Evolutionary conservation across 1,140 invertebrate species (phyloP).

Genomic region (Meloidogyne chitwoodi): DNA sequence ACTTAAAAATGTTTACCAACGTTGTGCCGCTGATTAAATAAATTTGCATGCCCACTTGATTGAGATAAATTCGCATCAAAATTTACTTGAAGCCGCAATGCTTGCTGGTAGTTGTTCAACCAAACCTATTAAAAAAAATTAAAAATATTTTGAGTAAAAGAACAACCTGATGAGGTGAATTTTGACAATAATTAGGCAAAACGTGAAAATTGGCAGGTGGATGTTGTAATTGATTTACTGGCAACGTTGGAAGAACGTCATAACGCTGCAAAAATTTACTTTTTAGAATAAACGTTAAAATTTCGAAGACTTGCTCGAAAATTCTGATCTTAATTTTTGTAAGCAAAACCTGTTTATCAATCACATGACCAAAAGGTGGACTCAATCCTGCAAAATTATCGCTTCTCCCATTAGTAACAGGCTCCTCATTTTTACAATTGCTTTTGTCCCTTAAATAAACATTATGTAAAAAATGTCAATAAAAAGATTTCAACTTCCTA

Average conservation of each 20-base stretch:
- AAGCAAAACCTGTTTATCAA: neutral
- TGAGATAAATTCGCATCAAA: neutral
- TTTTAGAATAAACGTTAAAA: too few species aligned
- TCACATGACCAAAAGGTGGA: neutral
- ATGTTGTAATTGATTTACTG: neutral
- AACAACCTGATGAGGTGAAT: neutral
- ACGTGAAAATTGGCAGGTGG: neutral
- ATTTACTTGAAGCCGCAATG: neutral
- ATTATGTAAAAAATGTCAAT: neutral
- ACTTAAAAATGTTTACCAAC: neutral
- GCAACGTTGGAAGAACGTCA: neutral
- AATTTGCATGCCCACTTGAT: neutral
- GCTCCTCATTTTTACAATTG: neutral
- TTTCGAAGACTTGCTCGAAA: too few species aligned
- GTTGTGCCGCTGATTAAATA: neutral
- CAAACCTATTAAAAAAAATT: neutral
- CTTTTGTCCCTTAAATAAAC: neutral
- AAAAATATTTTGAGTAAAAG: neutral
- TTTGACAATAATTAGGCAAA: neutral
- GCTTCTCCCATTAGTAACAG: neutral
- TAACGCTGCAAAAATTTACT: neutral
- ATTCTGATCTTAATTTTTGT: neutral
- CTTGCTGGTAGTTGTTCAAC: neutral
- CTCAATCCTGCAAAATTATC: neutral
- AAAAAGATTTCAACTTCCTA: neutral